Percentiles rank a stretch among this genome's conserved stretches.
Evolutionary conservation across 2,797 vertebrate genomes (phyloP).

Genomic region (Dendrocincla tyrannina): DNA sequence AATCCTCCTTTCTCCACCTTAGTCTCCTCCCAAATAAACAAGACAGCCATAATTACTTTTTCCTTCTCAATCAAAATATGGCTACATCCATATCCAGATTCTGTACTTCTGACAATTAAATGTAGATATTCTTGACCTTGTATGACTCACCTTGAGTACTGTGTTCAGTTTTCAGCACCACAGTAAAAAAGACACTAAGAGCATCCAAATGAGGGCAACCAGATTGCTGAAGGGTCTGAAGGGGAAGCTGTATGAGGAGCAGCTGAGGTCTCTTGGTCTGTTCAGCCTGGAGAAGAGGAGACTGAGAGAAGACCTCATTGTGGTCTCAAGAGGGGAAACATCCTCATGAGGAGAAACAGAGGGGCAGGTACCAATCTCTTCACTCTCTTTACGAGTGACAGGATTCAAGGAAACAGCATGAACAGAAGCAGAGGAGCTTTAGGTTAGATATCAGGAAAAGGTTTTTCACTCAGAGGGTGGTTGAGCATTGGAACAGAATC

Average conservation of each 20-base stretch:
- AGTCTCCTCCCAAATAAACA: not conserved
- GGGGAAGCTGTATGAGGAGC: not conserved
- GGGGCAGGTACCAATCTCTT: not conserved
- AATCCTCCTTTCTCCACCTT: not conserved
- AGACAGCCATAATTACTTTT: not conserved
- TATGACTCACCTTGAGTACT: not conserved
- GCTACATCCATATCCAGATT: not conserved
- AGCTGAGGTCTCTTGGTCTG: not conserved
- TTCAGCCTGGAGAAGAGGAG: not conserved
- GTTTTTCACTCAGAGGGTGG: not conserved
- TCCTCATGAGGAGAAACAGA: fast-evolving
- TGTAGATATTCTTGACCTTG: not conserved
- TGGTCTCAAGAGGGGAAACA: not conserved
- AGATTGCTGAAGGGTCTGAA: not conserved
- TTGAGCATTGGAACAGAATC: not conserved
- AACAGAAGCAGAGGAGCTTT: not conserved
- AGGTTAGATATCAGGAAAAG: not conserved
- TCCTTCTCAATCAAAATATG: not conserved
- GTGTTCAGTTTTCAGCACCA: not conserved
- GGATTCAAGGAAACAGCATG: not conserved
- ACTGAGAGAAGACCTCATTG: not conserved
- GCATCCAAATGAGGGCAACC: fast-evolving
- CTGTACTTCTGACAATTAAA: not conserved
- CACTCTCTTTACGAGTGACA: not conserved
- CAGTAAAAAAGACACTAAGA: not conserved